Evolutionary conservation across 2,113 vertebrate species (phyloP).

Genomic region (Hyaena hyaena): DNA sequence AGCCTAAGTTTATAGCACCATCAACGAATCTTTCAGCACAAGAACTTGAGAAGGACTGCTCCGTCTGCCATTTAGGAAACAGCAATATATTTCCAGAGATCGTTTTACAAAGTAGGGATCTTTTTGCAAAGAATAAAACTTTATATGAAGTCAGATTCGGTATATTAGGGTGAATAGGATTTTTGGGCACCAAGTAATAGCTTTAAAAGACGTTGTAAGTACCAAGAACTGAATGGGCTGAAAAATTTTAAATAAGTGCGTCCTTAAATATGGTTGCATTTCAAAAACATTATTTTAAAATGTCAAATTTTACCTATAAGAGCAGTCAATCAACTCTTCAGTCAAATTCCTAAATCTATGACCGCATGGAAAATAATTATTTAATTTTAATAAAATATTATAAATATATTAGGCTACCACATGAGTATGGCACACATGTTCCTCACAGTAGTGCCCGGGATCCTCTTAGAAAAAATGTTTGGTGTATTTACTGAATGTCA

Average conservation of each 20-base stretch:
- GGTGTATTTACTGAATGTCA: not conserved
- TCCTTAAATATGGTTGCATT: not conserved
- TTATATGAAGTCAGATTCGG: not conserved
- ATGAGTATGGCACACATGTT: not conserved
- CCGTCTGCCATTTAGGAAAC: not conserved
- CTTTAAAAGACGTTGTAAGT: not conserved
- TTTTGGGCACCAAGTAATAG: not conserved
- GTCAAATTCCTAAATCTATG: not conserved
- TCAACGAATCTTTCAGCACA: not conserved
- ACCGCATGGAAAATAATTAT: not conserved
- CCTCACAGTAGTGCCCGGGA: not conserved
- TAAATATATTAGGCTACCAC: not conserved
- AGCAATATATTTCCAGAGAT: constrained; percentile 13
- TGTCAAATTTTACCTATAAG: not conserved
- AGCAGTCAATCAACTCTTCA: not conserved
- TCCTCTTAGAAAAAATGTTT: constrained; percentile 8
- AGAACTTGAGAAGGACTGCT: not conserved
- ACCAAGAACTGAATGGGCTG: not conserved
- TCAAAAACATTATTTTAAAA: not conserved
- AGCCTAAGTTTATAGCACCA: not conserved
- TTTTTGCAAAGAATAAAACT: constrained; percentile 42
- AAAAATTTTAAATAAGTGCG: not conserved
- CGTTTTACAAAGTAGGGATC: not conserved
- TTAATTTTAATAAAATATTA: constrained; percentile 33
- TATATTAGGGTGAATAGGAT: not conserved